Conservation (phyloP, 2,113 vertebrate genomes). For the Pagrus major region DNA sequence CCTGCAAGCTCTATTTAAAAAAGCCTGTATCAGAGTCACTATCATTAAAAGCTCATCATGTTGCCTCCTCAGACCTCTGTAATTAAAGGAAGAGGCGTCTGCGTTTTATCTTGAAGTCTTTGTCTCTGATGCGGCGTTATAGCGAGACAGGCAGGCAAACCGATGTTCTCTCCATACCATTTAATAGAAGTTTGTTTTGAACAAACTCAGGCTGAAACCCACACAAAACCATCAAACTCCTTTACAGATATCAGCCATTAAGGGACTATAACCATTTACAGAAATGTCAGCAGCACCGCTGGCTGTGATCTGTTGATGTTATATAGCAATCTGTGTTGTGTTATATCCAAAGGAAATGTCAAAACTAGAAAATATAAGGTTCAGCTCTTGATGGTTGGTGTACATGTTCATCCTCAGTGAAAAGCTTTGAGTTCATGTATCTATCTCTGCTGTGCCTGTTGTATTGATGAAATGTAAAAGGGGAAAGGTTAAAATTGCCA, state of each 20-base stretch:
- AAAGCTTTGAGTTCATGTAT: conserved; percentile 2
- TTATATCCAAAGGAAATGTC: not conserved
- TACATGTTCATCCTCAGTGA: not conserved
- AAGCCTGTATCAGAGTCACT: conserved; percentile 24
- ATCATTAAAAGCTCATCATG: conserved; percentile 59
- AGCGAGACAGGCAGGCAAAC: conserved; percentile 17
- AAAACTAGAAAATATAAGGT: not conserved
- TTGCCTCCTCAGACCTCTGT: conserved; percentile 28
- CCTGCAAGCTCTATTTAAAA: conserved; percentile 38
- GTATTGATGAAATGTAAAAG: not conserved
- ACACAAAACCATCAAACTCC: not conserved
- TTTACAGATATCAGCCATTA: not conserved
- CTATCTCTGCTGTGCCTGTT: not conserved
- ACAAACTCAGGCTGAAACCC: conserved; percentile 10
- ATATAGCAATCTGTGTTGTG: not conserved
- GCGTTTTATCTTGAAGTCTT: conserved; percentile 10
- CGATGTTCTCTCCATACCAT: not conserved
- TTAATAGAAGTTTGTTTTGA: conserved; percentile 20
- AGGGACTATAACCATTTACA: not conserved
- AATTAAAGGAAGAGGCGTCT: conserved; percentile 51
- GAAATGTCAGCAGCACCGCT: conserved; percentile 2
- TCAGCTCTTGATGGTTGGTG: not conserved
- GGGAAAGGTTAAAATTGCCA: not conserved
- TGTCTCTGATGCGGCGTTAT: conserved; percentile 7
- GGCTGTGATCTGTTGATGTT: not conserved